Conservation (phyloP, 2,888 invertebrate genomes). For the Stomorhina lunata region DNA sequence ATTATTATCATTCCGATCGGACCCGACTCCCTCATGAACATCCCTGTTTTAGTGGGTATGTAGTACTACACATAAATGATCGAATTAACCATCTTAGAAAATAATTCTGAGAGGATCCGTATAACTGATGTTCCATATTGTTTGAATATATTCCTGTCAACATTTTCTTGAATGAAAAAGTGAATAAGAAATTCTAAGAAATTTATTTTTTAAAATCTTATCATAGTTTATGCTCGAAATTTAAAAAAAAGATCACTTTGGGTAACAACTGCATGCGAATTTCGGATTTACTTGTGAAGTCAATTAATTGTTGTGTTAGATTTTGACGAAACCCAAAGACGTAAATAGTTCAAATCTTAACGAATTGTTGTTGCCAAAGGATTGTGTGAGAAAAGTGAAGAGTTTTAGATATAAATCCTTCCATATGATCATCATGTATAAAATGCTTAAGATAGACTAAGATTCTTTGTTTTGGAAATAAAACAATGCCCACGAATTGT, state of each 20-base stretch:
- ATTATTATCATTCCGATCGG: too few species aligned
- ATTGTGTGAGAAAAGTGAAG: background rate
- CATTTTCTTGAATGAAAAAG: too few species aligned
- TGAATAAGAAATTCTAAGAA: too few species aligned
- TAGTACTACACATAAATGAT: too few species aligned
- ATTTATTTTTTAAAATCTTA: too few species aligned
- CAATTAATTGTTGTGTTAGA: slow-evolving; percentile 22
- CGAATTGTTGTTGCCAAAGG: background rate
- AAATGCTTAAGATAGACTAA: background rate
- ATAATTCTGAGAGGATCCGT: too few species aligned
- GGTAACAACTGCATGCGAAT: slow-evolving; percentile 28
- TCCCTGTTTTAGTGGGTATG: too few species aligned
- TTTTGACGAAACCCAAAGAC: background rate
- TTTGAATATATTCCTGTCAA: too few species aligned
- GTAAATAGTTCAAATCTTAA: background rate
- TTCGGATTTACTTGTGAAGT: slow-evolving; percentile 34
- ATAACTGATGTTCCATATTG: too few species aligned
- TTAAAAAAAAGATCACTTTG: background rate
- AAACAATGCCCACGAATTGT: background rate
- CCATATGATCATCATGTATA: background rate
- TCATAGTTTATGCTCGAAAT: too few species aligned
- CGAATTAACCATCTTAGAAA: too few species aligned
- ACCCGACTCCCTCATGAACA: too few species aligned
- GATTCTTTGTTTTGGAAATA: background rate
- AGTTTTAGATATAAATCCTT: slow-evolving; percentile 14